Conservation (phyloP, 2,797 vertebrate species). For the Gymnothorax reevesii region DNA sequence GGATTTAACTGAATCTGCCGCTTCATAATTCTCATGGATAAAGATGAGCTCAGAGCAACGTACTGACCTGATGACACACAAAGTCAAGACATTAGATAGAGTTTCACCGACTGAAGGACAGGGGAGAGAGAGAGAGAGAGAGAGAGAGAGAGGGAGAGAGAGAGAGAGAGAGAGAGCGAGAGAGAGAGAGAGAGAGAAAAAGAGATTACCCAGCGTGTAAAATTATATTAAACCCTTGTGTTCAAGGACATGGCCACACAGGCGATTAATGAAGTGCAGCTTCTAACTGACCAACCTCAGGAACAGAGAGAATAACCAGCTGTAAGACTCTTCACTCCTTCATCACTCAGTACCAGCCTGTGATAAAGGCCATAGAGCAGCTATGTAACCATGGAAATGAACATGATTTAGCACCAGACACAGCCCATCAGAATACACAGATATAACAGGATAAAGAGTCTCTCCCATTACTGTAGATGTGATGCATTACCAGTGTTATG, state of each 20-base stretch:
- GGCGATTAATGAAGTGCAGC: constrained; percentile 9
- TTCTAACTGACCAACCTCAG: not conserved
- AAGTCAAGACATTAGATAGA: not conserved
- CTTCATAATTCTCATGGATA: constrained; percentile 20
- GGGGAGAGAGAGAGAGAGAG: too few relatives aligned
- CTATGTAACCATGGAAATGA: not conserved
- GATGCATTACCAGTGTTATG: not conserved
- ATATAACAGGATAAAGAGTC: not conserved
- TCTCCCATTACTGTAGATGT: not conserved
- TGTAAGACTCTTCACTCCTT: constrained; percentile 18
- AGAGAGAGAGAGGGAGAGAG: too few relatives aligned
- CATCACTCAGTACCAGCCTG: constrained; percentile 10
- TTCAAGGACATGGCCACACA: constrained; percentile 10
- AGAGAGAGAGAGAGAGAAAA: too few relatives aligned
- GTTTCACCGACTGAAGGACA: not conserved
- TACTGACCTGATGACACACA: constrained; percentile 20
- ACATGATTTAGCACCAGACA: not conserved
- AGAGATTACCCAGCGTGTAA: not conserved
- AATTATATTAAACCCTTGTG: not conserved
- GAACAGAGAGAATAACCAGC: constrained; percentile 20
- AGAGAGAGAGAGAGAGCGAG: too few relatives aligned
- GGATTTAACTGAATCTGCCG: not conserved
- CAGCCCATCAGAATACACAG: not conserved
- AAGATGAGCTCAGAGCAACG: not conserved
- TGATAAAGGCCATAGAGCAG: not conserved